Evolutionary conservation across 2,797 vertebrate genomes (phyloP).

Genomic region (Gallinago stenura): DNA sequence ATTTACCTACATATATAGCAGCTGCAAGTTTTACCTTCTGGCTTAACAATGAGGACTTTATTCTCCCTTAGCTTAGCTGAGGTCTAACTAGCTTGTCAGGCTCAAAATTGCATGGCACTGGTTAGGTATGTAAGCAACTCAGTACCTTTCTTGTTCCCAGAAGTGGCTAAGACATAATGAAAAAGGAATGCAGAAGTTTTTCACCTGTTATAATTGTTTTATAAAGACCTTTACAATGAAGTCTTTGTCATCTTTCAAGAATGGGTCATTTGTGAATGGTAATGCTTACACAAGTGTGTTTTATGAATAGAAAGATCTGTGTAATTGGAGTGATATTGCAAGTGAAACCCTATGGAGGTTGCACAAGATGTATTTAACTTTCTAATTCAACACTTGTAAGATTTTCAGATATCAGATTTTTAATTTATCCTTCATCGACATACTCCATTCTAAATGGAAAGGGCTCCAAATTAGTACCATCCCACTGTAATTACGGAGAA

Average conservation of each 20-base stretch:
- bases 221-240: slow-evolving; percentile 65
- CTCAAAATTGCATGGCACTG: slow-evolving; percentile 49
- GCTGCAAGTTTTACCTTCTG: slow-evolving; percentile 69
- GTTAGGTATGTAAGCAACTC: slow-evolving; percentile 71
- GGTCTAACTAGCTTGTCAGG: slow-evolving; percentile 54
- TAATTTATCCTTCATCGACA: slow-evolving; percentile 42
- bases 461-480: not conserved
- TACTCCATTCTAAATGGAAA: slow-evolving; percentile 7
- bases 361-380: slow-evolving; percentile 56
- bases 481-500: slow-evolving; percentile 29
- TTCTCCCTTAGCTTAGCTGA: slow-evolving; percentile 46
- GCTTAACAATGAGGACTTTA: slow-evolving; percentile 77
- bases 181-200: slow-evolving; percentile 81
- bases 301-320: slow-evolving; percentile 65
- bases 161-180: slow-evolving; percentile 75
- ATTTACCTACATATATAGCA: slow-evolving; percentile 73
- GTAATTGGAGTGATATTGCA: slow-evolving; percentile 57
- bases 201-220: slow-evolving; percentile 80
- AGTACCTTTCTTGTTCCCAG: slow-evolving; percentile 73
- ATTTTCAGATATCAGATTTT: slow-evolving; percentile 50
- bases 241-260: slow-evolving; percentile 79
- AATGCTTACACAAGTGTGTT: slow-evolving; percentile 58
- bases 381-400: slow-evolving; percentile 48
- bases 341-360: slow-evolving; percentile 54
- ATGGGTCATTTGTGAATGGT: slow-evolving; percentile 71